Conservation (phyloP, 2,888 invertebrate genomes). For the Stratiomys singularior region DNA sequence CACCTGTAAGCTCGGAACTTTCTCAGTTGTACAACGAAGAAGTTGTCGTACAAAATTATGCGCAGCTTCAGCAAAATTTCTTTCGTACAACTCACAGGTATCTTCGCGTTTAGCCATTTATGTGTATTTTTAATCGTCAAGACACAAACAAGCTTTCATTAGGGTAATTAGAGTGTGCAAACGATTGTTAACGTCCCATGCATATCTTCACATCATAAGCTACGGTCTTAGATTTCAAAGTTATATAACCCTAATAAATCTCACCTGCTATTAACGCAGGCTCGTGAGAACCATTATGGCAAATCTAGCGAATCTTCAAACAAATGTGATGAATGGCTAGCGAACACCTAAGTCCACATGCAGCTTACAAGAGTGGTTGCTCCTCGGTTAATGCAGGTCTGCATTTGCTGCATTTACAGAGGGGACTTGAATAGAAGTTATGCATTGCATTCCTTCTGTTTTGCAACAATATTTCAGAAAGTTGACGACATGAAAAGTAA, state of each 20-base stretch:
- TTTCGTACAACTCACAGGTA: too few species aligned
- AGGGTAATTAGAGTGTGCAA: constrained; percentile 8
- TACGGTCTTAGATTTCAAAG: neutral
- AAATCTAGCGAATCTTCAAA: neutral
- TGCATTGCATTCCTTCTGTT: too few species aligned
- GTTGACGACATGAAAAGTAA: too few species aligned
- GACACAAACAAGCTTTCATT: neutral
- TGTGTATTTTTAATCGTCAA: too few species aligned
- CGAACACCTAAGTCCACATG: neutral
- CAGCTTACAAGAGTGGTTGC: neutral
- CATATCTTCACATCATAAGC: neutral
- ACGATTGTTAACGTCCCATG: neutral
- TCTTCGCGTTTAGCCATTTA: too few species aligned
- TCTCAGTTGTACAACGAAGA: neutral
- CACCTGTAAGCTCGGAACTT: neutral
- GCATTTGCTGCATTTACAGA: too few species aligned
- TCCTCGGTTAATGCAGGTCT: too few species aligned
- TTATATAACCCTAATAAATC: constrained; percentile 2
- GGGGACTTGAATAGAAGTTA: too few species aligned
- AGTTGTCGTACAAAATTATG: neutral
- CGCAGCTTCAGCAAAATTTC: too few species aligned
- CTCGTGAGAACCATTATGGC: constrained; percentile 5
- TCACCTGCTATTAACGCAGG: neutral
- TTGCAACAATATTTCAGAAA: too few species aligned
- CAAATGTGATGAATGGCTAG: constrained; percentile 1